Conservation (phyloP, 2,113 vertebrate species). For the Ochotona princeps region DNA sequence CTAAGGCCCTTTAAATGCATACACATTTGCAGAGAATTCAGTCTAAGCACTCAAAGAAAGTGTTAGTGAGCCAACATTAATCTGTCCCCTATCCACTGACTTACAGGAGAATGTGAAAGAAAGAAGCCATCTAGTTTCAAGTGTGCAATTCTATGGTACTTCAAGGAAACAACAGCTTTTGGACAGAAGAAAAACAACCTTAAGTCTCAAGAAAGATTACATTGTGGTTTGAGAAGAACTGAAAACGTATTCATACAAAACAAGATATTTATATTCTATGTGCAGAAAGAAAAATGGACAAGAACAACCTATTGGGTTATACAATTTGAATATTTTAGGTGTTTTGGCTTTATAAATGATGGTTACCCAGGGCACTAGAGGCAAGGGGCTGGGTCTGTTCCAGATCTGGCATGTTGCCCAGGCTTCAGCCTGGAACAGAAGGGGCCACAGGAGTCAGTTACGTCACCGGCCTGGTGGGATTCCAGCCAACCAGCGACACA, state of each 20-base stretch:
- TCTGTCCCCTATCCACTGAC: background rate
- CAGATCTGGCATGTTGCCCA: too few species aligned
- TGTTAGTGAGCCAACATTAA: background rate
- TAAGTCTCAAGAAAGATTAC: background rate
- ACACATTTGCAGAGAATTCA: background rate
- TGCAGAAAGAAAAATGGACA: background rate
- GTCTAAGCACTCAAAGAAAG: background rate
- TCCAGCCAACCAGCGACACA: too few species aligned
- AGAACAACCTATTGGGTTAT: background rate
- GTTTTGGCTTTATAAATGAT: background rate
- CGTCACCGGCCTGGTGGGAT: too few species aligned
- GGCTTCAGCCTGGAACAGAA: too few species aligned
- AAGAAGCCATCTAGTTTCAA: background rate
- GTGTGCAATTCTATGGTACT: background rate
- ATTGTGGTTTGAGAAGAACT: background rate
- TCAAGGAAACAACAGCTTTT: background rate
- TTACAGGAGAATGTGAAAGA: background rate
- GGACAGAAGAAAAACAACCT: conserved; percentile 16
- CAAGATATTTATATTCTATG: background rate
- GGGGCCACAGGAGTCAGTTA: too few species aligned
- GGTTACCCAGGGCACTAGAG: too few species aligned
- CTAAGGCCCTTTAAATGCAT: background rate
- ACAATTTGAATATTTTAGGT: background rate
- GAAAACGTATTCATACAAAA: background rate
- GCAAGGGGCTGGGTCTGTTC: too few species aligned